These are phyloP conservation scores for Clytia hemisphaerica DNA, from an alignment of 30 jellyfish, hydroid and myxozoan species.

Conservation along the genomic window DNA sequence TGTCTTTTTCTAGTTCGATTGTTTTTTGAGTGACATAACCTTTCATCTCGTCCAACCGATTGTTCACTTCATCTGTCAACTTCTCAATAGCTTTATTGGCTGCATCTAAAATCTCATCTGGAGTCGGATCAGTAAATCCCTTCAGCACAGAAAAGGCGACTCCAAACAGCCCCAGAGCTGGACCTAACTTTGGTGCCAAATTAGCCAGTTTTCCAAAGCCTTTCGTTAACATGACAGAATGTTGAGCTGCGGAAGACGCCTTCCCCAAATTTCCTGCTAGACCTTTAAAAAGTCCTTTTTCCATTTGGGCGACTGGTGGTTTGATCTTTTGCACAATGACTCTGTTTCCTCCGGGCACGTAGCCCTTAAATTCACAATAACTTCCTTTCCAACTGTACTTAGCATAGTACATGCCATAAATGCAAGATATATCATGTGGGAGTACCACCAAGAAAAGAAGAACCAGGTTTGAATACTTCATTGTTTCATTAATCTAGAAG, in stretches of 20 bases:
- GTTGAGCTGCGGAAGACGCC: not conserved
- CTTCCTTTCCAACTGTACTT: too few relatives aligned
- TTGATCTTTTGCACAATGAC: slow-evolving; percentile 2
- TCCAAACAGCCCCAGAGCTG: slow-evolving; percentile 36
- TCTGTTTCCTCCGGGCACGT: slow-evolving; percentile 24
- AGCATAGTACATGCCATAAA: too few relatives aligned
- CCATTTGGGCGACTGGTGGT: slow-evolving; percentile 5
- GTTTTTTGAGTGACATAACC: slow-evolving; percentile 9
- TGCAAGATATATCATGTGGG: too few relatives aligned
- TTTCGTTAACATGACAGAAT: not conserved
- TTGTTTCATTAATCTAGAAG: too few relatives aligned
- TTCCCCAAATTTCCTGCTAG: not conserved
- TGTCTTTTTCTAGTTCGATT: slow-evolving; percentile 17
- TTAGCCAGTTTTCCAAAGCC: not conserved
- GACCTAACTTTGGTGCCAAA: slow-evolving; percentile 30
- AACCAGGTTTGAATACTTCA: too few relatives aligned
- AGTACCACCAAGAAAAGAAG: too few relatives aligned
- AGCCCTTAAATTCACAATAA: slow-evolving; percentile 15
- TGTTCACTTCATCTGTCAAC: slow-evolving; percentile 25
- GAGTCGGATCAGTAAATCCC: not conserved
- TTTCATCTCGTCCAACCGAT: slow-evolving; percentile 17
- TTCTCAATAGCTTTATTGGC: slow-evolving; percentile 28
- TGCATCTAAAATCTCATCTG: slow-evolving; percentile 9
- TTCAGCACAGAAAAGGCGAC: slow-evolving; percentile 2
- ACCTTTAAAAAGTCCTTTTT: not conserved